phyloP scores from a whole-genome alignment of 1,140 invertebrate genomes.

The Hypsibius dujardini region DNA sequence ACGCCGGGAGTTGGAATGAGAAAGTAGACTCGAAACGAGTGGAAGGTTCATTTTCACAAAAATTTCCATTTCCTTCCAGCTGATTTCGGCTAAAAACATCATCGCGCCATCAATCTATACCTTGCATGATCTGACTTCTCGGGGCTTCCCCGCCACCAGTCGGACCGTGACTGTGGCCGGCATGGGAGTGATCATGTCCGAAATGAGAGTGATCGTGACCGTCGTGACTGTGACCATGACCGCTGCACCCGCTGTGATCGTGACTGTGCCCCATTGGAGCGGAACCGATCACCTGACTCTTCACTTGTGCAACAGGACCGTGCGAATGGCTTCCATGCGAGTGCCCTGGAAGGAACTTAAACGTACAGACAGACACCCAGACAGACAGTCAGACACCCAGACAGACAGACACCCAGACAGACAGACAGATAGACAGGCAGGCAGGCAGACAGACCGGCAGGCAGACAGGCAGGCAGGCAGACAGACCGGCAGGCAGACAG shows the following conservation, averaged over 20 bases:
- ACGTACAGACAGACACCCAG: too few species aligned
- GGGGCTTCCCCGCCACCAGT: constrained; percentile 22
- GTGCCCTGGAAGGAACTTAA: neutral
- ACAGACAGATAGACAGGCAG: too few species aligned
- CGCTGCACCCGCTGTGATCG: constrained; percentile 24
- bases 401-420: too few species aligned
- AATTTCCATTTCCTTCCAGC: too few species aligned
- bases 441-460: too few species aligned
- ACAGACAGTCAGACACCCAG: too few species aligned
- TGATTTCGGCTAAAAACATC: neutral
- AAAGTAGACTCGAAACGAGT: too few species aligned
- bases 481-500: neutral
- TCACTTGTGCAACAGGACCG: constrained; percentile 35
- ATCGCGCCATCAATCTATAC: constrained; percentile 24
- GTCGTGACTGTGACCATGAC: constrained; percentile 22
- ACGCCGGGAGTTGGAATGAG: constrained; percentile 7
- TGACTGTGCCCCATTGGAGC: constrained; percentile 19
- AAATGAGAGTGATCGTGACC: constrained; percentile 19
- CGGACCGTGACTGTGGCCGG: neutral
- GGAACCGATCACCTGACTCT: constrained; percentile 24
- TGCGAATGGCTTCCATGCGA: constrained; percentile 24
- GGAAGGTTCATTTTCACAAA: too few species aligned
- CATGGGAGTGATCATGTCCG: constrained; percentile 4
- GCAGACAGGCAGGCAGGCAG: neutral
- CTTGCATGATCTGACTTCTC: constrained; percentile 36